phyloP scores from a whole-genome alignment of 2,888 invertebrate species.

The Leistus spinibarbis region DNA sequence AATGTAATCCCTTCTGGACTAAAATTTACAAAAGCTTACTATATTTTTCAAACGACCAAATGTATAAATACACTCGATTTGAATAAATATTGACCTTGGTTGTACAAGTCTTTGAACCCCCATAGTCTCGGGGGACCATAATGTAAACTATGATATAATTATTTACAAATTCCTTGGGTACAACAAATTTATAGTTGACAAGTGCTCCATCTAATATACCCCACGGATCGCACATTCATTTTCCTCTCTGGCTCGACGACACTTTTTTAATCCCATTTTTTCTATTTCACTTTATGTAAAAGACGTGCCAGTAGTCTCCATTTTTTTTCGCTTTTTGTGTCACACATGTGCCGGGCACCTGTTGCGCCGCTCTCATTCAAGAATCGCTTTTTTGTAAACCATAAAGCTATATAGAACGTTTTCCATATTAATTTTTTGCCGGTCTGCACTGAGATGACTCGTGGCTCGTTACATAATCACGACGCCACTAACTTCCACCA shows the following conservation, averaged over 20 bases:
- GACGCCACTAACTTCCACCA: constrained; percentile 5
- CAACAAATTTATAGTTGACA: constrained; percentile 33
- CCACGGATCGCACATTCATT: constrained; percentile 29
- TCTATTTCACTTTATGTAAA: constrained; percentile 4
- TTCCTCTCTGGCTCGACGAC: constrained; percentile 1
- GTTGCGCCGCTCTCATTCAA: constrained; percentile 42
- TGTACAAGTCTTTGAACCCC: constrained; percentile 25
- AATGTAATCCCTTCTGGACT: too few relatives aligned
- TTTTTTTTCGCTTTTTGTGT: constrained; percentile 31
- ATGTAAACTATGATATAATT: constrained; percentile 37
- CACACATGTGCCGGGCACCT: constrained; percentile 50
- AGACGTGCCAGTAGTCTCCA: background rate
- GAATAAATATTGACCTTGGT: background rate
- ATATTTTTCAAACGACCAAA: background rate
- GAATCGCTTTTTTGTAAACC: constrained; percentile 23
- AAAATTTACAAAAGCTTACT: too few relatives aligned
- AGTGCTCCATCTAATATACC: constrained; percentile 27
- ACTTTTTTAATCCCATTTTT: constrained; percentile 22
- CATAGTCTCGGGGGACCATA: background rate
- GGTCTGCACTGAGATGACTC: constrained; percentile 21
- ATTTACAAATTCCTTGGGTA: constrained; percentile 31
- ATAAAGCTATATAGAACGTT: constrained; percentile 16
- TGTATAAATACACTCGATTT: background rate
- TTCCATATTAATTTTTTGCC: constrained; percentile 29
- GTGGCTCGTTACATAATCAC: too few relatives aligned